Evolutionary conservation across 2,113 vertebrate genomes (phyloP), one percentile per base, ranked within the genome.

Genomic region (Shinisaurus crocodilurus): DNA sequence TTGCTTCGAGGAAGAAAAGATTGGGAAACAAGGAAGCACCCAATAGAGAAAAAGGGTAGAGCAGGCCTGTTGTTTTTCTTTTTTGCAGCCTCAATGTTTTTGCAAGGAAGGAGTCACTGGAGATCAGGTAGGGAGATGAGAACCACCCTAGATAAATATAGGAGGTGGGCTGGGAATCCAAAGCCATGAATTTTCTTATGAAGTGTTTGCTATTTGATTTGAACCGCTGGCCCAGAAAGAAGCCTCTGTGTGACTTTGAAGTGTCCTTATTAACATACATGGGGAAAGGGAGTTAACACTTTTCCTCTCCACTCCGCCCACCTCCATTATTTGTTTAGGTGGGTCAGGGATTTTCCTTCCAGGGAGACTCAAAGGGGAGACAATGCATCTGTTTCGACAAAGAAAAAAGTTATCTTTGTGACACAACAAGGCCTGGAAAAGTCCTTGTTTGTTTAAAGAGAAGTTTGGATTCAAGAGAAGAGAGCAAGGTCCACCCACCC

Each of bases 381-480:
- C 63, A 57, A 79, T 40, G 90, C 72, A 63, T 89, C 91, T 82
- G 63, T 69, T 85, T 0, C 18, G 48, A 67, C 3, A 37, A 20
- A 43, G 6, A 3, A 5, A 6, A 6, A 77, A 82, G 82, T 27
- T 88, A 76, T 80, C 75, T 63, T 84, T 91, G 57, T 72, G 85
- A 70, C 45, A 6, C 50, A 86, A 67, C 79, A 92, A 91, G 86
- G 48, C 43, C 85, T 34, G 65, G 81, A 91, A 95, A 92, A 90
- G 91, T 88, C 94, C 92, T 92, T 86, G 89, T 40, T 67, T 76
- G 65, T 85, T 91, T 79, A 67, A 45, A 25, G 90, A 86, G 88
- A 94, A 88, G 91, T 65, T 92, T 89, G 54, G 57, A 60, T 83
- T 75, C 80, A 75, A 60, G 69, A 83, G 37, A 83, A 88, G 67